These are phyloP conservation scores for Tenodera sinensis DNA, from an alignment of 2,888 invertebrate species.

Conservation along the genomic window DNA sequence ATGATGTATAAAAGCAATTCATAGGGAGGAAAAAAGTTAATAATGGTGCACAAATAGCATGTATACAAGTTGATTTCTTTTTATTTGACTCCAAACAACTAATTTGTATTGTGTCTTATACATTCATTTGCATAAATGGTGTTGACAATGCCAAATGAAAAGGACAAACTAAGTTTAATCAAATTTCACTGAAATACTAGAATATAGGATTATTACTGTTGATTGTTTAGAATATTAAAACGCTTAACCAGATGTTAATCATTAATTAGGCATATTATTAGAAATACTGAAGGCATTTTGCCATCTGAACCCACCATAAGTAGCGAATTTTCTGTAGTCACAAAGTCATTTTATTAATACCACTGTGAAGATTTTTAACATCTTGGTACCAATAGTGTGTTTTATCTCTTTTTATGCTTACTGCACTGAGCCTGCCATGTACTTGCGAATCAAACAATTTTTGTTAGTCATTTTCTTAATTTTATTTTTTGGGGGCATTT, in stretches of 20 bases:
- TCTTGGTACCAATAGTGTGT: background rate
- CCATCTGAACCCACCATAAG: background rate
- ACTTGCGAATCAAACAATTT: background rate
- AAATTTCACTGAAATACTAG: background rate
- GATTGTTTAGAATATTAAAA: background rate
- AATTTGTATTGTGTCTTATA: background rate
- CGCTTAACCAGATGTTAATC: background rate
- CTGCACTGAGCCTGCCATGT: background rate
- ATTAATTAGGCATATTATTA: background rate
- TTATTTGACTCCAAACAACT: background rate
- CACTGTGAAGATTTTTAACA: background rate
- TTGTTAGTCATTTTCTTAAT: too few species aligned
- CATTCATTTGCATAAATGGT: background rate
- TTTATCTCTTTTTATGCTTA: background rate
- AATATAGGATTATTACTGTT: background rate
- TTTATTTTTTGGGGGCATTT: background rate
- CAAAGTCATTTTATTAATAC: background rate
- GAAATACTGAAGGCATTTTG: background rate
- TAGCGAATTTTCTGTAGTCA: background rate
- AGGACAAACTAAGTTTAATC: background rate
- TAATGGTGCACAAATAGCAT: background rate
- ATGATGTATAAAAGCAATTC: background rate
- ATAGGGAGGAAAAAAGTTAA: background rate
- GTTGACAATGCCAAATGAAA: background rate
- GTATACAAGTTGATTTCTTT: background rate